Evolutionary conservation across 2,888 invertebrate species (phyloP).

Genomic region (Lasioglossum vierecki): DNA sequence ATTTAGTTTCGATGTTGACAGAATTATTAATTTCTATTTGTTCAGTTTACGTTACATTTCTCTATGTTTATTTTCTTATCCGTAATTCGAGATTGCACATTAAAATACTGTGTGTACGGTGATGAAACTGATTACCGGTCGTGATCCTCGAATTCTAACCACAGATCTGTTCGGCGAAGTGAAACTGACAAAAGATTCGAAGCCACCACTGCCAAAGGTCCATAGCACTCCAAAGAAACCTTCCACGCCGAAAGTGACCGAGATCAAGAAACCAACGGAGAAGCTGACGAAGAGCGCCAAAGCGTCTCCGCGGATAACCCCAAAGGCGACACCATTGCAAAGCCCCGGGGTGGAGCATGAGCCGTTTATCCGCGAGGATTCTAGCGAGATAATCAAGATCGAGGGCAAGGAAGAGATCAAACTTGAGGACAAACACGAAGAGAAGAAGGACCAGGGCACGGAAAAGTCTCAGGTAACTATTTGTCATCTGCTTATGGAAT

Average conservation of each 20-base stretch:
- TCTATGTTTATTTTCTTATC: constrained; percentile 20
- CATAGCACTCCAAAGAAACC: constrained; percentile 84
- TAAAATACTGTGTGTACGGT: constrained; percentile 72
- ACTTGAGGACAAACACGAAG: constrained; percentile 74
- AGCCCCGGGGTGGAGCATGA: constrained; percentile 85
- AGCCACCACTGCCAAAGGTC: constrained; percentile 87
- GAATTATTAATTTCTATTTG: neutral
- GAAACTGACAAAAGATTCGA: constrained; percentile 86
- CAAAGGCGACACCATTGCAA: constrained; percentile 86
- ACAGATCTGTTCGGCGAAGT: constrained; percentile 79
- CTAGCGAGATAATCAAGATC: constrained; percentile 75
- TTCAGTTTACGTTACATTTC: neutral
- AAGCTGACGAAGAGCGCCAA: constrained; percentile 79
- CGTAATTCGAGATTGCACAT: constrained; percentile 75
- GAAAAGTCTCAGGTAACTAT: constrained; percentile 72
- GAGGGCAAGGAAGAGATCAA: constrained; percentile 74
- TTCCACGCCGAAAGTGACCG: constrained; percentile 74
- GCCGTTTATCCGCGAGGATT: constrained; percentile 79
- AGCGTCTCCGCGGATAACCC: constrained; percentile 84
- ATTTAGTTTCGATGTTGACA: neutral
- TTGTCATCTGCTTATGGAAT: neutral
- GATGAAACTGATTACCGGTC: neutral
- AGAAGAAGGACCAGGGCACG: constrained; percentile 80
- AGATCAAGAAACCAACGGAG: constrained; percentile 77
- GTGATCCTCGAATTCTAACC: neutral